A percentile compares a stretch with the other conserved stretches of the same genome.
Conservation (phyloP, 2,113 vertebrate genomes). For the Burhinus oedicnemus region DNA sequence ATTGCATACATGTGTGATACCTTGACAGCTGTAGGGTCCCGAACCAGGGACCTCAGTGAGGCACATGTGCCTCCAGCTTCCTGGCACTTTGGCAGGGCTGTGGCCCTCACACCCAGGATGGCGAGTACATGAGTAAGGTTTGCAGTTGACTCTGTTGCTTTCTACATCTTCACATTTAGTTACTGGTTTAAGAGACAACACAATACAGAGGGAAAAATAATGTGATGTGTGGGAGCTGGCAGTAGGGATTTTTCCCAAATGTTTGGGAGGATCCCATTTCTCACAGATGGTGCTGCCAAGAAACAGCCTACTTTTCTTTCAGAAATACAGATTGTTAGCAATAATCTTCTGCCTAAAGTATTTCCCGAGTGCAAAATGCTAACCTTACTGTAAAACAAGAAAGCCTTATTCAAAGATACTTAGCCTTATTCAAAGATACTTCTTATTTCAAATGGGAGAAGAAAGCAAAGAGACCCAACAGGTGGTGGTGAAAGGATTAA, state of each 20-base stretch:
- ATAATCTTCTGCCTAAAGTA: not conserved
- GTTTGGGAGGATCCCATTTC: conserved; percentile 22
- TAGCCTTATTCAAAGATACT: not conserved
- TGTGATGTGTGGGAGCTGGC: not conserved
- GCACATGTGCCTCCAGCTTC: not conserved
- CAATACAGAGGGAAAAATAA: not conserved
- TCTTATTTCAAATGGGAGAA: not conserved
- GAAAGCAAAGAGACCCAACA: not conserved
- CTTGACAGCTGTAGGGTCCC: rapidly evolving
- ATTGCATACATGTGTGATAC: not conserved
- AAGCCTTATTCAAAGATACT: not conserved
- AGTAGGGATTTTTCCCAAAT: not conserved
- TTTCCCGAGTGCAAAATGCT: not conserved
- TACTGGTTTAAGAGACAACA: not conserved
- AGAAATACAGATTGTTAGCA: not conserved
- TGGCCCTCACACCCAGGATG: not conserved
- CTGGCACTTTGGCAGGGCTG: not conserved
- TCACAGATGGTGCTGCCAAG: conserved; percentile 15
- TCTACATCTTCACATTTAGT: not conserved
- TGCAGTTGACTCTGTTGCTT: not conserved
- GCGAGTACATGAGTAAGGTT: not conserved
- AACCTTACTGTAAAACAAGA: not conserved
- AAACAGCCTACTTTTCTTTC: not conserved
- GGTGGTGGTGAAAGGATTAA: not conserved
- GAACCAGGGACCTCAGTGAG: not conserved